Evolutionary conservation across 2,113 vertebrate species (phyloP), one percentile per base, ranked within the genome.

Genomic region (Pyrgilauda ruficollis): DNA sequence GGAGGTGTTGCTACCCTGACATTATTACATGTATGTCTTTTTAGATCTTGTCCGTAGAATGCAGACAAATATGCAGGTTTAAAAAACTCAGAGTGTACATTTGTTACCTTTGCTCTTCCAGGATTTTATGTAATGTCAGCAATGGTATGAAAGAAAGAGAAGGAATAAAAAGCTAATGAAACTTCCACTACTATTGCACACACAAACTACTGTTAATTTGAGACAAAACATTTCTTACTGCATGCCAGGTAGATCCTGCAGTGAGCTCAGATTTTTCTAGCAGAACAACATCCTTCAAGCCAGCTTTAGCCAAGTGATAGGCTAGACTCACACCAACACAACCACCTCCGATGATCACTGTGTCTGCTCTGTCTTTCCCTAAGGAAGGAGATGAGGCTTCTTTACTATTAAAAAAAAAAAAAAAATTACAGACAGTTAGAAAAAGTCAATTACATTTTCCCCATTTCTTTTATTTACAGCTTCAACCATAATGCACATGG

Each of bases 191-290:
- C 13, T 0, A 0, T 50, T 46, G 78, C 11, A 69, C 59, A 64
- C 9, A 82, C 21, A 83, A 73, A 12, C 14, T 3, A 21, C 17
- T 80, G 53, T 68, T 59, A 76, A 84, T 43, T 46, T 80, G 39
- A 91, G 50, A 85, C 35, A 68, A 89, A 84, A 66, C 4, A 56
- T 78, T 80, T 64, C 98, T 95, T 99, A 99, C 99, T 97, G 99
- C 99, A 11, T 99, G 99, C 99, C 99, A 99, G 37, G 99, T 99
- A 88, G 99, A 99, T 82, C 99, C 99, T 69, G 99, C 99, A 8
- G 99, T 99, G 94, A 99, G 98, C 94, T 99, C 99, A 4, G 99
- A 98, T 96, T 99, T 99, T 98, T 99, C 99, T 89, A 99, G 97
- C 46, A 99, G 98, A 75, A 99, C 98, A 89, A 99, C 99, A 53